Base-by-base conservation (phyloP, 2,888 invertebrate species). In the Lithophane socia region DNA sequence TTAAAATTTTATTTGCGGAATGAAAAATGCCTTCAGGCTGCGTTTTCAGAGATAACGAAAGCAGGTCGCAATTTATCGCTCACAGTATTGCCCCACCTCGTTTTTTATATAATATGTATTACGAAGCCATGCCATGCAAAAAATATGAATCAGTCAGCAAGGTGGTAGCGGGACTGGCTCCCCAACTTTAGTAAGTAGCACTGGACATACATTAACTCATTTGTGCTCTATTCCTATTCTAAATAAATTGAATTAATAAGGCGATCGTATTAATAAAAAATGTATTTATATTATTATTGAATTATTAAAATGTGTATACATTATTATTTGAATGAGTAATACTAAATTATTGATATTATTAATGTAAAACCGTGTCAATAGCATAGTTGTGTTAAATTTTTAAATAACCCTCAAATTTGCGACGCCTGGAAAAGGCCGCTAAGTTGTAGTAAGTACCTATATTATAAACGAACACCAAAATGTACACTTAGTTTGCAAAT, bases 31-130 rank as follows among this genome's bases (percentile, higher is more conserved):
- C 37, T 9, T n/a, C n/a, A 9, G 42, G 29, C 73, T 73, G 75
- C 18, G 44, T 49, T 80, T 52, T 60, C n/a, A 9, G 24, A 75
- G 80, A 79, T 79, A 79, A 52, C 47, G 44, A 29, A 37, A 65
- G 29, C 12, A 13, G 61, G 52, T 52, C 42, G n/a, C 29, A 60
- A 79, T 66, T 66, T 61, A 61, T 79, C 8, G 56, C 64, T 56
- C 56, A 49, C 54, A 10, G 5, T 47, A 9, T 47, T 65, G 16
- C 9, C 21, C 2, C 7, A 49, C 1, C 42, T 75, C 16, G 52
- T 52, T 16, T 77, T 61, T 7, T 69, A 4, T 29, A 29, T 29
- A 29, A 29, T 29, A 29, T 3, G 37, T 49, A 37, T 13, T 24
- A 37, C n/a, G 56, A 18, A 52, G 18, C 52, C 49, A 49, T 52